A percentile compares a stretch with the other conserved stretches of the same genome.
Evolutionary conservation across 1,140 invertebrate species (phyloP).

Genomic region (Oreohelix idahoensis): DNA sequence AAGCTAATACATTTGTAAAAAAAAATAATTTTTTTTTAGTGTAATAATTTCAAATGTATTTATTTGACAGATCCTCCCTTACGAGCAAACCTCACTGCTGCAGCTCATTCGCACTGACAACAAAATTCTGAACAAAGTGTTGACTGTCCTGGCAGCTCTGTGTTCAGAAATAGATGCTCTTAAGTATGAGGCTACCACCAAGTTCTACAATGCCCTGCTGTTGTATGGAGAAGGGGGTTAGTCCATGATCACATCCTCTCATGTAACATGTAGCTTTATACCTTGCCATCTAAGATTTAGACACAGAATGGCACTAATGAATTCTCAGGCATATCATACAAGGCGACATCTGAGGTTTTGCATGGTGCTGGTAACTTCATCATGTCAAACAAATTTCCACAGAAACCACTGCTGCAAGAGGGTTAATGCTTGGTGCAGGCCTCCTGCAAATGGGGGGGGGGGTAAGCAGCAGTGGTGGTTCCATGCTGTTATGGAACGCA

Average conservation of each 20-base stretch:
- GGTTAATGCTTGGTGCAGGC: too few species aligned
- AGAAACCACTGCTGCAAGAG: too few species aligned
- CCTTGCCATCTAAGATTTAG: too few species aligned
- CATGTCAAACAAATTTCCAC: too few species aligned
- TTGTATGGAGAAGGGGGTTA: constrained; percentile 78
- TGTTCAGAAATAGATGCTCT: constrained; percentile 84
- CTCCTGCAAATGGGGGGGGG: too few species aligned
- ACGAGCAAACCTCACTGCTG: constrained; percentile 80
- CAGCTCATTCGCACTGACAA: constrained; percentile 86
- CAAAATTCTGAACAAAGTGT: constrained; percentile 84
- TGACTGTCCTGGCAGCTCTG: constrained; percentile 85
- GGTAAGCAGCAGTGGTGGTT: too few species aligned
- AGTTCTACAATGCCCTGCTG: constrained; percentile 79
- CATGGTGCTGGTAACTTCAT: too few species aligned
- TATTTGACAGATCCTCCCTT: constrained; percentile 70
- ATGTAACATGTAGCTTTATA: neutral
- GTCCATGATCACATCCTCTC: neutral
- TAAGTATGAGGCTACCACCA: constrained; percentile 80
- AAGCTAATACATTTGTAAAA: neutral
- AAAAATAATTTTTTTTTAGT: neutral
- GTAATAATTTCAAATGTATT: neutral
- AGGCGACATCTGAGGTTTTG: too few species aligned
- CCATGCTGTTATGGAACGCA: too few species aligned
- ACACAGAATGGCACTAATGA: too few species aligned
- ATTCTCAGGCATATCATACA: too few species aligned